Evolutionary conservation across 2,113 vertebrate genomes (phyloP).

Genomic region (Petrocephalus zakoni): DNA sequence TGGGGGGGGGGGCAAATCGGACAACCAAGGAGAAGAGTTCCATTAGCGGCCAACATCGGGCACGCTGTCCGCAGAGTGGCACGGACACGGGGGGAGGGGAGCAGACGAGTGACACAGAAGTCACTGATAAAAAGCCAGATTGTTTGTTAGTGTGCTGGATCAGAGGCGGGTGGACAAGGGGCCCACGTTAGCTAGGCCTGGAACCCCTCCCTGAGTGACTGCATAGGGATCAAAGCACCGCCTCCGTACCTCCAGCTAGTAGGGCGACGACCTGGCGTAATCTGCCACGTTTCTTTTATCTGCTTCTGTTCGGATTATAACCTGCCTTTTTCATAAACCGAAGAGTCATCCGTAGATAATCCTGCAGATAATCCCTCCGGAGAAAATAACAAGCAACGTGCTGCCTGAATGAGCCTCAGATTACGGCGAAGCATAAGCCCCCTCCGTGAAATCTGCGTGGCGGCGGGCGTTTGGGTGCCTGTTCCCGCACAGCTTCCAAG

Average conservation of each 20-base stretch:
- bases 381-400: neutral
- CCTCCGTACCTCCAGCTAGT: neutral
- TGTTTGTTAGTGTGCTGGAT: neutral
- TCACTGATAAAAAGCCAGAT: neutral
- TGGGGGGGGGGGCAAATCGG: neutral
- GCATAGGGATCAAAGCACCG: neutral
- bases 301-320: neutral
- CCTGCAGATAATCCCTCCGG: neutral
- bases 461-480: neutral
- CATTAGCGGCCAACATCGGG: neutral
- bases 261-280: neutral
- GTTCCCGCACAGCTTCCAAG: neutral
- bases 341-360: neutral
- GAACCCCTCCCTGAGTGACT: neutral
- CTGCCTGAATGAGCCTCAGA: neutral
- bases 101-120: neutral
- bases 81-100: neutral
- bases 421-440: neutral
- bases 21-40: neutral
- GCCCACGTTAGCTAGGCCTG: neutral
- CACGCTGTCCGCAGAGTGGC: no score
- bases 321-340: neutral
- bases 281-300: neutral
- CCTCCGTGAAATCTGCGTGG: neutral
- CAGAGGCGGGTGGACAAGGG: neutral